These are phyloP conservation scores for Clarias batrachus DNA, from an alignment of 2,113 vertebrate genomes.

Conservation along the genomic window DNA sequence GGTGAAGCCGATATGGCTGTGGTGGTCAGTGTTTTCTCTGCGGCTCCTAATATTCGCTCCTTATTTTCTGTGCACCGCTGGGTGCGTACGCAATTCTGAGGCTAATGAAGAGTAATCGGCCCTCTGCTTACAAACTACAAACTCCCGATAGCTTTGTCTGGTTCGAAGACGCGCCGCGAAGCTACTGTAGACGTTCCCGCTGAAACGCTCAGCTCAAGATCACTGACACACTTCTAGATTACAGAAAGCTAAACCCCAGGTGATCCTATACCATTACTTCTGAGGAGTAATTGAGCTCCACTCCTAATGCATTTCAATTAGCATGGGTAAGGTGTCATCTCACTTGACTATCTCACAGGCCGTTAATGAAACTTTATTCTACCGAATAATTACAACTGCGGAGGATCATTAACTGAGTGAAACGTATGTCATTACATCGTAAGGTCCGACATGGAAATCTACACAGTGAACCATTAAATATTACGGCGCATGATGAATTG, in stretches of 20 bases:
- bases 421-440: not conserved
- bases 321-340: constrained; percentile 42
- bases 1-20: not conserved
- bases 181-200: not conserved
- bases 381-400: constrained; percentile 35
- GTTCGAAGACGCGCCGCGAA: not conserved
- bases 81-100: not conserved
- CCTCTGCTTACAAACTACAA: not conserved
- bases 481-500: not conserved
- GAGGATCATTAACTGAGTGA: constrained; percentile 19
- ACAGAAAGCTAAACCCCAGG: constrained; percentile 40
- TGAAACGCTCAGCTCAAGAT: constrained; percentile 22
- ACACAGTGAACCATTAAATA: not conserved
- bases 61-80: not conserved
- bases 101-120: not conserved
- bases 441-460: constrained; percentile 1
- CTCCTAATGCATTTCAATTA: constrained; percentile 40
- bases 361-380: constrained; percentile 37
- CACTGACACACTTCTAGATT: constrained; percentile 40
- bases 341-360: constrained; percentile 26
- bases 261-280: constrained; percentile 39
- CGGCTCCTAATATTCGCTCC: not conserved
- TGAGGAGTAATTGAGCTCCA: constrained; percentile 33
- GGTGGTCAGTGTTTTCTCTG: constrained; percentile 11
- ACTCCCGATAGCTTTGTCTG: not conserved